Evolutionary conservation across 2,797 vertebrate genomes (phyloP), one percentile per base, ranked within the genome.

Genomic region (Gobio occitaniae): DNA sequence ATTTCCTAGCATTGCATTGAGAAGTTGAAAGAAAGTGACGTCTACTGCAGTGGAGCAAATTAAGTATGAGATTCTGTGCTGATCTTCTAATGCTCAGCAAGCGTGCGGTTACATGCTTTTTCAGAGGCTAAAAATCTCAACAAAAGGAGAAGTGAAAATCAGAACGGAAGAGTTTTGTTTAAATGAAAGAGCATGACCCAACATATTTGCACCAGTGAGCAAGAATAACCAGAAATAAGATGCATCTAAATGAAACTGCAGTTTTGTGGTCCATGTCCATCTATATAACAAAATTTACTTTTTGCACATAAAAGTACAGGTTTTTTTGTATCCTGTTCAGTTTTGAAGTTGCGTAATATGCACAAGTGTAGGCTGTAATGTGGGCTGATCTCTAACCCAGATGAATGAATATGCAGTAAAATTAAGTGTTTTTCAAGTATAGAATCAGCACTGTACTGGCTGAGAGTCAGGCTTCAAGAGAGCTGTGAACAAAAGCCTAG

Each of bases 351-450:
- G 70, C 3, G 32, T 78, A 87, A 89, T 52, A 41, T 77, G 50
- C 36, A 19, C 19, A 66, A 48, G 74, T 54, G 68, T 78, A 32
- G 83, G 78, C 48, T 32, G 38, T 71, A 36, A 76, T 38, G 66
- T 13, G 44, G 54, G 59, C 56, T 72, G 47, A 47, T 68, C 59
- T 69, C 29, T 80, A 41, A 56, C 66, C 65, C 54, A 56, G 70
- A 69, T 77, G 32, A 85, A 85, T 76, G 44, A 32, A 75, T n/a
- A 48, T 19, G 36, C 75, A 17, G n/a, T 69, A 71, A 84, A 81
- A 32, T 32, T 0, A 63, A 80, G 78, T n/a, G 69, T 25, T 81
- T 25, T 17, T 65, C 9, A 1, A 47, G 80, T 74, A 65, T 70
- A 52, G 38, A 29, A 56, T 82, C 80, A 36, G 41, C 16, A 5